phyloP scores from a whole-genome alignment of 2,888 invertebrate genomes.

The Mechanitis messenoides region DNA sequence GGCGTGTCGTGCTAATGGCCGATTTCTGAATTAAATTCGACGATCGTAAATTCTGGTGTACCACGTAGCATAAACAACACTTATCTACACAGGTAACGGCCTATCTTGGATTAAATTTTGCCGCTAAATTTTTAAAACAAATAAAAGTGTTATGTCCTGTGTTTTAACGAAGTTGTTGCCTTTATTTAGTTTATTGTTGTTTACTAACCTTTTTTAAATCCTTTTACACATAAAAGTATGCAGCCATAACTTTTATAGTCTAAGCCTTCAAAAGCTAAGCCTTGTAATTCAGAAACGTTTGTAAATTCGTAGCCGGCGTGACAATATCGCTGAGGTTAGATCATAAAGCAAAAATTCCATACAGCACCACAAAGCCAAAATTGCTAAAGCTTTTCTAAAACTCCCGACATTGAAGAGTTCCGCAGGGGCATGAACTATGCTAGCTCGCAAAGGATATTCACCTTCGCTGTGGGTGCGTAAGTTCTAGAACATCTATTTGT shows the following conservation, averaged over 20 bases:
- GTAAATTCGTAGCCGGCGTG: slow-evolving; percentile 28
- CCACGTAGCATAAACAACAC: slow-evolving; percentile 60
- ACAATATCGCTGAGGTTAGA: slow-evolving; percentile 31
- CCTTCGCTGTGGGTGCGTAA: slow-evolving; percentile 1
- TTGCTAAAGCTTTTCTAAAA: slow-evolving; percentile 47
- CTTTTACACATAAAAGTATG: too few species aligned
- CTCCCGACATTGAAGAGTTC: slow-evolving; percentile 41
- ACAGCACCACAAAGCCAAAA: slow-evolving; percentile 48
- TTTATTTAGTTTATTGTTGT: neutral
- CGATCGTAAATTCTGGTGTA: slow-evolving; percentile 55
- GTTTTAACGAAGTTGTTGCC: slow-evolving; percentile 7
- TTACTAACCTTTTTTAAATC: too few species aligned
- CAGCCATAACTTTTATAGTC: neutral
- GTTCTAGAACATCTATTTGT: neutral
- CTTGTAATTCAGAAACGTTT: slow-evolving; percentile 14
- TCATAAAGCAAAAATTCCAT: slow-evolving; percentile 47
- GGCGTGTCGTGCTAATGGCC: slow-evolving; percentile 58
- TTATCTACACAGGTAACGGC: slow-evolving; percentile 56
- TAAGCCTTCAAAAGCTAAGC: slow-evolving; percentile 6
- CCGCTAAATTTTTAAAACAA: slow-evolving; percentile 25
- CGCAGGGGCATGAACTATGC: slow-evolving; percentile 38
- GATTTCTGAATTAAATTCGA: slow-evolving; percentile 61
- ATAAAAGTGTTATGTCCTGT: slow-evolving; percentile 16
- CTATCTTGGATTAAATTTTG: slow-evolving; percentile 50
- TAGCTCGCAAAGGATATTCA: slow-evolving; percentile 32